These are phyloP conservation scores for Cryptoprocta ferox DNA, from an alignment of 2,797 vertebrate genomes.

Conservation along the genomic window DNA sequence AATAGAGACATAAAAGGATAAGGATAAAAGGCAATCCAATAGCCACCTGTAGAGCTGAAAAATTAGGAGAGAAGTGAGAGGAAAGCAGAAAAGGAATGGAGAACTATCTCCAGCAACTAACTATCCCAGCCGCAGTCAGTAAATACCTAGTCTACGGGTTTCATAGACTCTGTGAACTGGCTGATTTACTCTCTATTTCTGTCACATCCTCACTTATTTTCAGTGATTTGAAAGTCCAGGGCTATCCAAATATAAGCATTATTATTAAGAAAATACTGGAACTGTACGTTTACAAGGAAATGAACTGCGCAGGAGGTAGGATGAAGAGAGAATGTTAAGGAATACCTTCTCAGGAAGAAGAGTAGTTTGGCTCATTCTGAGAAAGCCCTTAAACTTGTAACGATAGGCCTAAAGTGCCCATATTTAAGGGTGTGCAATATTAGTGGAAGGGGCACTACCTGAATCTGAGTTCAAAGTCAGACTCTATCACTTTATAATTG, in stretches of 20 bases:
- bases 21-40: slow-evolving; percentile 90
- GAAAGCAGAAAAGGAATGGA: slow-evolving; percentile 61
- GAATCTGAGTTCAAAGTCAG: neutral
- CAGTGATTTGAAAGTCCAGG: neutral
- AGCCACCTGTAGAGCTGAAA: slow-evolving; percentile 90
- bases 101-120: neutral
- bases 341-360: neutral
- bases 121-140: neutral
- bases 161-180: neutral
- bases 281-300: slow-evolving; percentile 32
- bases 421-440: neutral
- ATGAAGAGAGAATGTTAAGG: neutral
- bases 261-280: neutral
- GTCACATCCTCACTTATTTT: neutral
- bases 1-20: slow-evolving; percentile 91
- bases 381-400: neutral
- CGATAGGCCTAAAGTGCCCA: neutral
- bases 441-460: neutral
- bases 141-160: neutral
- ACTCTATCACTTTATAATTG: neutral
- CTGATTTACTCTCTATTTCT: neutral
- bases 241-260: neutral
- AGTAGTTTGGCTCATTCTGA: neutral
- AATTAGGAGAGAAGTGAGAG: slow-evolving; percentile 70
- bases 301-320: neutral